These are phyloP conservation scores for Ascidia mentula DNA, from an alignment of 23 tunicate species.

Conservation along the genomic window DNA sequence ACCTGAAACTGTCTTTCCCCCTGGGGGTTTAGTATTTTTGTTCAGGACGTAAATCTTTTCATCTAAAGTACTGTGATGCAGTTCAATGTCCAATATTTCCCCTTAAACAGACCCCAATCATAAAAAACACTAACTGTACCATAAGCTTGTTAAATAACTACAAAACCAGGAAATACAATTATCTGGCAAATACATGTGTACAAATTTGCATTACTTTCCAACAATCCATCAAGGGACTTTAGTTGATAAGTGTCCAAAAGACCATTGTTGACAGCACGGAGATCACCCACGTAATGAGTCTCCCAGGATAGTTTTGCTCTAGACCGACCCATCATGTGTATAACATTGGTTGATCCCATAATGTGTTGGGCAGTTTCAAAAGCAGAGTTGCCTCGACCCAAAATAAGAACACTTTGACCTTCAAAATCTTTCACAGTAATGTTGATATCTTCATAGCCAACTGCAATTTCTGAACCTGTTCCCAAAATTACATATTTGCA, in stretches of 20 bases:
- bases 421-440: slow-evolving; percentile 54
- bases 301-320: slow-evolving; percentile 71
- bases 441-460: slow-evolving; percentile 60
- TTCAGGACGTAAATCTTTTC: too few relatives aligned
- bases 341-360: slow-evolving; percentile 48
- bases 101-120: too few relatives aligned
- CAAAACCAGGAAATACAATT: too few relatives aligned
- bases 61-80: too few relatives aligned
- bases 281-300: slow-evolving; percentile 89
- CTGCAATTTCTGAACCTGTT: slow-evolving; percentile 31
- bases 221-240: slow-evolving; percentile 73
- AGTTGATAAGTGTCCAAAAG: slow-evolving; percentile 85
- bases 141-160: too few relatives aligned
- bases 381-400: slow-evolving; percentile 84
- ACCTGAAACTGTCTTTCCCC: too few relatives aligned
- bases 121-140: too few relatives aligned
- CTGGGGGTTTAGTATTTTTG: too few relatives aligned
- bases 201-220: too few relatives aligned
- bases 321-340: slow-evolving; percentile 68
- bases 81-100: too few relatives aligned
- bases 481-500: too few relatives aligned
- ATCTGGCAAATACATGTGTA: too few relatives aligned
- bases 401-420: slow-evolving; percentile 60
- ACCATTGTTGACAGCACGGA: slow-evolving; percentile 78
- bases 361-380: slow-evolving; percentile 79